Base-by-base conservation (phyloP, 1,140 invertebrate species). In the Drosophila seguyi region DNA sequence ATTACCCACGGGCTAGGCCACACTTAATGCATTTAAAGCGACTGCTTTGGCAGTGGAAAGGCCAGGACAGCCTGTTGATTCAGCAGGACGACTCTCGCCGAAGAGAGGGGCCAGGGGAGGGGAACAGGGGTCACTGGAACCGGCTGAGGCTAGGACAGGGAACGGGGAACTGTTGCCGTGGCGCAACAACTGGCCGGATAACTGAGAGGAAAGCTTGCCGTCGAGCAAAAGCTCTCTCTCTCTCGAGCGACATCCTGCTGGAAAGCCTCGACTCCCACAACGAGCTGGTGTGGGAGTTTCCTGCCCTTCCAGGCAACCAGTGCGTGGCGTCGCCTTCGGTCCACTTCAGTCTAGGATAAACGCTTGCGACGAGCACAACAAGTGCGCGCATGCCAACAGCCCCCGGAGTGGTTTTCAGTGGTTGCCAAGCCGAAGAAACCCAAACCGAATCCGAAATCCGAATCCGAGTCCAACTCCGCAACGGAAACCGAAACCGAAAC, bases 331-430 rank as follows among this genome's bases (percentile, higher is more conserved):
- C 79, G 73, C 74, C 38, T 71, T 67, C 52, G 22, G 52, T 55
- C 53, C 71, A 66, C 66, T 81, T 92, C 90, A 92, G 91, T 92
- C 90, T 92, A 92, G 91, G 91, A 88, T 91, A 92, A 92, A 92
- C 91, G 90, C 80, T 92, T 92, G 82, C 80, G 81, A 76, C 77
- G 81, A 79, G 90, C 91, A 92, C 91, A 92, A 92, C 91, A 92
- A 91, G 91, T 91, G 91, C 82, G 85, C 87, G 90, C 91, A 87
- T 90, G 75, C 76, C 63, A 91, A 67, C 38, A 72, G 78, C 59
- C 55, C 48, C 71, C 62, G 74, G 68, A 65, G 75, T 71, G 75
- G 27, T 60, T 57, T 61, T 59, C 45, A 69, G 50, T 59, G 25
- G 41, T 39, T 67, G 58, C 36, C 61, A 75, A 55, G 52, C 52